Evolutionary conservation across 2,888 invertebrate species (phyloP).

Genomic region (Dexiosoma caninum): DNA sequence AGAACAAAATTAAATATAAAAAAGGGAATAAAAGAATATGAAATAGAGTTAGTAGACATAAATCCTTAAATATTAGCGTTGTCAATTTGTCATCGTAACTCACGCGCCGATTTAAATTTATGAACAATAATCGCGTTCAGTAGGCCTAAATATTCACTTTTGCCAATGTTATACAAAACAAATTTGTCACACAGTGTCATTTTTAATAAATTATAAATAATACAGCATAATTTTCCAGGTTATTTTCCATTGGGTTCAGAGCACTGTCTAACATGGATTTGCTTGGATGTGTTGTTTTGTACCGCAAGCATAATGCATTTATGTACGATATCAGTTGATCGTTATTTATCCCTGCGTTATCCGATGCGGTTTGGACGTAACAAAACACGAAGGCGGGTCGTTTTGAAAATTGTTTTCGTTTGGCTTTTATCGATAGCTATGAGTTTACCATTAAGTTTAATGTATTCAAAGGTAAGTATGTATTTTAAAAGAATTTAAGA

Average conservation of each 20-base stretch:
- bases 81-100: too few species aligned
- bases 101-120: too few species aligned
- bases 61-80: too few species aligned
- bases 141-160: too few species aligned
- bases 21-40: too few species aligned
- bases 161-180: too few species aligned
- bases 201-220: too few species aligned
- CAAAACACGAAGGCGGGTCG: constrained; percentile 90
- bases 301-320: constrained; percentile 98
- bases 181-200: too few species aligned
- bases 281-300: constrained; percentile 96
- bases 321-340: constrained; percentile 96
- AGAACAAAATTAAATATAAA: too few species aligned
- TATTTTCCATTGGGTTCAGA: constrained; percentile 89
- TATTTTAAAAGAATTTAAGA: too few species aligned
- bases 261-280: constrained; percentile 96
- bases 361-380: constrained; percentile 96
- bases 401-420: constrained; percentile 93
- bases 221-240: constrained; percentile 82
- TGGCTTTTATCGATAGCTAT: constrained; percentile 96
- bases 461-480: constrained; percentile 88
- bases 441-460: constrained; percentile 92
- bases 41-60: too few species aligned
- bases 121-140: too few species aligned
- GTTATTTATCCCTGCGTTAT: constrained; percentile 93